Base-by-base conservation (phyloP, 2,113 vertebrate species). In the Aramus guarauna region DNA sequence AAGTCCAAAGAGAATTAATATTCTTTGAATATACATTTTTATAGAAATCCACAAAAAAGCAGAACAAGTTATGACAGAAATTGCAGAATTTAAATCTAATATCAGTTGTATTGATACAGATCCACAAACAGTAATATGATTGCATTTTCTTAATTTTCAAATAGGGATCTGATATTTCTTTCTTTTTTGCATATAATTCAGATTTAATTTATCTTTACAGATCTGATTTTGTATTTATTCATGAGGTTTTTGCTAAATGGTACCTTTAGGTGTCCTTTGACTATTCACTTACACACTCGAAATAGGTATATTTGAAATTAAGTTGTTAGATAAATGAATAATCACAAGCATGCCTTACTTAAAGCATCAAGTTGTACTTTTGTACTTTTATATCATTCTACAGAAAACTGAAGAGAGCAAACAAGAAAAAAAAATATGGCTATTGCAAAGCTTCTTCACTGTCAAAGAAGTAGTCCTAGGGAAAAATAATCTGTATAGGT, bases 261-360 rank as follows among this genome's bases (percentile, higher is more conserved):
- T 37, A 66, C 3, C 11, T 68, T 43, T 55, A 63, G 2, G 2
- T 73, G 39, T 76, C 19, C 13, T 90, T 73, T 50, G 41, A 9
- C 47, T 59, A 52, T 37, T 92, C 15, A 41, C 11, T 68, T 50
- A 20, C 6, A 53, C 4, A 11, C 2, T 34, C 21, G 66, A 29
- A 74, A 68, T 3, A 53, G 4, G 1, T 45, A 43, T 26, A 80
- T 67, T 79, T 63, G 24, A 22, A 92, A 69, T 68, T 48, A 30
- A 29, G 5, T 6, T 58, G 6, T 64, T 55, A n/a, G 39, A 64
- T 19, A 72, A 77, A 58, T 55, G 15, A 68, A n/a, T 39, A 87
- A 71, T 24, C 2, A 43, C 4, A 56, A 81, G 7, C 13, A 37
- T 1, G 0, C 6, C 11, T 76, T 0, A 0, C 11, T 64, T 64